Conservation (phyloP, 37 sponge, comb jelly and placozoan species). For the Chondrilla cf. caribensis region DNA sequence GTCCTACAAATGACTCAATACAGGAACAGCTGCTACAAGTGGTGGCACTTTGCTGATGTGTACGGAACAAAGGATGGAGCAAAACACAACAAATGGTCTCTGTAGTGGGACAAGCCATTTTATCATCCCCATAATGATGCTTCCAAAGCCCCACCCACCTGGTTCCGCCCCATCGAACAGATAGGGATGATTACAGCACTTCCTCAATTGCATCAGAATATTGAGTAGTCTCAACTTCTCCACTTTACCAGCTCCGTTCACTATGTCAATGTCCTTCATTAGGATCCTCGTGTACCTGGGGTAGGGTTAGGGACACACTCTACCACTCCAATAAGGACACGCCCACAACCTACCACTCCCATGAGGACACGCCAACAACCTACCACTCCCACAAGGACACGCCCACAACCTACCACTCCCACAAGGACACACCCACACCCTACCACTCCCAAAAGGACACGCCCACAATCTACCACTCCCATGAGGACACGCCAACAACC, state of each 20-base stretch:
- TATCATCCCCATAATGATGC: no score
- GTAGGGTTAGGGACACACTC: not conserved
- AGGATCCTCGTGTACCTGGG: slow-evolving; percentile 92
- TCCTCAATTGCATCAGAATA: slow-evolving; percentile 98
- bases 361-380: no score
- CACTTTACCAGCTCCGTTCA: slow-evolving; percentile 91
- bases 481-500: no score
- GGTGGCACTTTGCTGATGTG: not conserved
- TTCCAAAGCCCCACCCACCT: slow-evolving; percentile 45
- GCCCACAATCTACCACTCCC: no score
- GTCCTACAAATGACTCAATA: no score
- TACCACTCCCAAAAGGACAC: slow-evolving; percentile 97
- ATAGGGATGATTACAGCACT: slow-evolving; percentile 98
- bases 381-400: not conserved
- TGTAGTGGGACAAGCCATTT: not conserved
- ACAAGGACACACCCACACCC: not conserved
- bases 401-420: slow-evolving; percentile 75
- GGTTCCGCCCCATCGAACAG: slow-evolving; percentile 99
- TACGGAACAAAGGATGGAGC: not conserved
- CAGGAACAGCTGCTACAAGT: not conserved
- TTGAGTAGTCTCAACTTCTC: slow-evolving; percentile 92
- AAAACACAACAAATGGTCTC: not conserved
- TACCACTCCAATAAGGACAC: not conserved
- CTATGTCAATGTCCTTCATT: slow-evolving; percentile 97
- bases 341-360: slow-evolving; percentile 75